Percentiles rank a stretch among this genome's conserved stretches.
Evolutionary conservation across 2,888 invertebrate genomes (phyloP).

Genomic region (Psococerastis gibbosa): DNA sequence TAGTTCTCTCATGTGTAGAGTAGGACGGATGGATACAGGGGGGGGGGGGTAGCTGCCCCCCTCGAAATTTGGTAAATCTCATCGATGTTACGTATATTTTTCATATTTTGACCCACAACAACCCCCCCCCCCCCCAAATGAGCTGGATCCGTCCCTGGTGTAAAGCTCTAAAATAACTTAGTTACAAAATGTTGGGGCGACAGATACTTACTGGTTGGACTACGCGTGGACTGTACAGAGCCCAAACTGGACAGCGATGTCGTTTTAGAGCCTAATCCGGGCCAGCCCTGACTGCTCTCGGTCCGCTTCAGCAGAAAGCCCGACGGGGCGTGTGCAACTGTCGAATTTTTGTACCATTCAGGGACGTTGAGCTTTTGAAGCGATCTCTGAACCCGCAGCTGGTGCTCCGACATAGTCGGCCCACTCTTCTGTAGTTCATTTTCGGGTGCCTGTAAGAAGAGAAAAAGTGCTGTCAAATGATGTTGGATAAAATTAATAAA

Average conservation of each 20-base stretch:
- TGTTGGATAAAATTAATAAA: too few relatives aligned
- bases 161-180: too few relatives aligned
- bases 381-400: slow-evolving; percentile 80
- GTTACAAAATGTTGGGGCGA: too few relatives aligned
- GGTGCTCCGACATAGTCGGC: slow-evolving; percentile 68
- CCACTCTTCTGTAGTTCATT: slow-evolving; percentile 75
- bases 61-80: too few relatives aligned
- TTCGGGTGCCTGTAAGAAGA: slow-evolving; percentile 63
- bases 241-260: slow-evolving; percentile 43
- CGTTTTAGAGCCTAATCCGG: slow-evolving; percentile 58
- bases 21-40: too few relatives aligned
- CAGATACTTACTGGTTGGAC: slow-evolving; percentile 17
- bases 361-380: slow-evolving; percentile 86
- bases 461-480: too few relatives aligned
- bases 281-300: slow-evolving; percentile 30
- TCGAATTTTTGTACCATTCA: slow-evolving; percentile 77
- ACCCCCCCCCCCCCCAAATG: too few relatives aligned
- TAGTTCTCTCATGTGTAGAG: too few relatives aligned
- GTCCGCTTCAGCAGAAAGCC: slow-evolving; percentile 62
- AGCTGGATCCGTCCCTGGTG: too few relatives aligned
- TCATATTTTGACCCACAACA: too few relatives aligned
- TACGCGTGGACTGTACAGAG: slow-evolving; percentile 18
- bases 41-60: too few relatives aligned
- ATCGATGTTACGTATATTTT: too few relatives aligned
- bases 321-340: slow-evolving; percentile 41